Evolutionary conservation across 2,888 invertebrate species (phyloP), one percentile per base, ranked within the genome.

Genomic region (Elaeidobius kamerunicus): DNA sequence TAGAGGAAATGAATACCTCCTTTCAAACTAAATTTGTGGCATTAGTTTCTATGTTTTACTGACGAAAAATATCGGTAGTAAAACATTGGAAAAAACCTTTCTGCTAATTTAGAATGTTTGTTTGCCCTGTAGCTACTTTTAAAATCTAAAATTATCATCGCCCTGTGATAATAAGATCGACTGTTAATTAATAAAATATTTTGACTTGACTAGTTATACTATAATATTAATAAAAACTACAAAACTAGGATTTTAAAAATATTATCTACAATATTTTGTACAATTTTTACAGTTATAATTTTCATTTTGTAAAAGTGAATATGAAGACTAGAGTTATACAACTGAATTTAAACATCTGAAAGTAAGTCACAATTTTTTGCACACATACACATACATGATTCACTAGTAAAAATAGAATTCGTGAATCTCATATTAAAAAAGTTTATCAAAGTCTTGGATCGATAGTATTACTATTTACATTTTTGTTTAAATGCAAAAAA

Each of bases 221-320:
- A 62, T 63, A 59, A 63, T 64, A 62, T 46, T 47, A 46, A 55
- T 52, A 51, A 57, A 52, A 54, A 54, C 57, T 57, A 54, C 54
- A 43, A 55, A 58, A 58, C 52, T 55, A 54, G 52, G 28, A 52
- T 42, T 46, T 43, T 62, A 65, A 67, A 67, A 67, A 67, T 64
- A 63, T 64, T 68, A 68, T 68, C 68, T 68, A 68, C 67, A 68
- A 63, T 41, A 40, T 46, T 67, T 65, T 67, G 61, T 67, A 68
- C 66, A 67, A 50, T 59, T 60, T 55, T 58, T 53, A 44, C n/a
- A 14, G 40, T 34, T 34, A 32, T 45, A 19, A 18, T 35, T 49
- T 62, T n/a, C n/a, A n/a, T n/a, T n/a, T 62, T 60, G 61, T 58
- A 61, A 62, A 63, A 50, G 57, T 61, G 58, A 62, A 56, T 45